A percentile compares a stretch with the other conserved stretches of the same genome.
These are phyloP conservation scores for Brassicogethes aeneus DNA, from an alignment of 2,888 invertebrate genomes.

Conservation along the genomic window DNA sequence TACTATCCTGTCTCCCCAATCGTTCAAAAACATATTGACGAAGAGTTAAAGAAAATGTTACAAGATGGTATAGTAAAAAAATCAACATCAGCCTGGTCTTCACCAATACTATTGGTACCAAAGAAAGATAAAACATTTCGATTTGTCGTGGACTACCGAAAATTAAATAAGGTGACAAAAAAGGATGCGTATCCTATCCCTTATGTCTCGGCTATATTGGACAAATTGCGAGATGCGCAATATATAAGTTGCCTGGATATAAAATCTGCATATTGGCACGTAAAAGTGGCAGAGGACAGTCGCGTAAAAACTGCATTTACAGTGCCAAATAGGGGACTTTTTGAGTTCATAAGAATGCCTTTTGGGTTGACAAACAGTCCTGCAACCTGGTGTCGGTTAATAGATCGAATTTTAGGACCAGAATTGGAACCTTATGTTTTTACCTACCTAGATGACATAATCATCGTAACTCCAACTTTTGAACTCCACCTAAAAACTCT, in stretches of 20 bases:
- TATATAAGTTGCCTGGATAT: slow-evolving; percentile 22
- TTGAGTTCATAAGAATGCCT: slow-evolving; percentile 15
- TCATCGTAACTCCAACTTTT: slow-evolving; percentile 8
- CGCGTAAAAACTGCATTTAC: slow-evolving; percentile 22
- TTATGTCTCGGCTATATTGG: slow-evolving; percentile 19
- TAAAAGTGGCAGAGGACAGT: slow-evolving; percentile 13
- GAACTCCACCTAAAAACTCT: slow-evolving; percentile 5
- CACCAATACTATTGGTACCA: neutral
- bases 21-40: neutral
- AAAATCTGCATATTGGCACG: slow-evolving; percentile 21
- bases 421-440: slow-evolving; percentile 10
- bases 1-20: neutral
- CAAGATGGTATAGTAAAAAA: neutral
- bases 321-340: no score
- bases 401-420: slow-evolving; percentile 1
- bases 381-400: slow-evolving; percentile 1
- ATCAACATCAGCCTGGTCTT: neutral
- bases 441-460: slow-evolving; percentile 9
- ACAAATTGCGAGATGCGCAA: slow-evolving; percentile 20
- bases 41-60: neutral
- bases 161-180: slow-evolving; percentile 20
- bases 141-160: slow-evolving; percentile 4
- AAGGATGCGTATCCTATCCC: slow-evolving; percentile 22
- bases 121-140: slow-evolving; percentile 1
- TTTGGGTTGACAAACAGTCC: no score